Conservation (phyloP, 2,113 vertebrate species). For the Thomomys bottae region DNA sequence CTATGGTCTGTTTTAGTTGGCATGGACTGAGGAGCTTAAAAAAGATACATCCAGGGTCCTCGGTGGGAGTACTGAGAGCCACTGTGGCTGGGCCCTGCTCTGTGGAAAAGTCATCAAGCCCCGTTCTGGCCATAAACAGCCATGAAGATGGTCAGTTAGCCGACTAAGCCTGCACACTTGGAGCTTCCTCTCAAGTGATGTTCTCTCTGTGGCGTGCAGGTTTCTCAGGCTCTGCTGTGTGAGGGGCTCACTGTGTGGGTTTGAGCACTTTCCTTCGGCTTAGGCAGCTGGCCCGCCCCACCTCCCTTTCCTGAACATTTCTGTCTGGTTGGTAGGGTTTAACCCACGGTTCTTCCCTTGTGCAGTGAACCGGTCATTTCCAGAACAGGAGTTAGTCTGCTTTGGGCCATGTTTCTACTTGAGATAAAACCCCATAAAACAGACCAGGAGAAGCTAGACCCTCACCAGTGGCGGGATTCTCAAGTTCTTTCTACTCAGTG, state of each 20-base stretch:
- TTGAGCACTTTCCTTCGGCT: background rate
- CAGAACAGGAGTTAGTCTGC: background rate
- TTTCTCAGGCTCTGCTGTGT: background rate
- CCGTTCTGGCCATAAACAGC: conserved; percentile 34
- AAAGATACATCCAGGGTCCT: background rate
- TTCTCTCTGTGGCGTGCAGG: background rate
- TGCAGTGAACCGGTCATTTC: conserved; percentile 12
- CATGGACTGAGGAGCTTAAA: background rate
- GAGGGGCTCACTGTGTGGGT: background rate
- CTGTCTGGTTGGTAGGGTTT: background rate
- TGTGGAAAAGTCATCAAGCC: conserved; percentile 4
- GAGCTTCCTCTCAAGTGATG: background rate
- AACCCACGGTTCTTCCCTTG: background rate
- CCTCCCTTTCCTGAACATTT: background rate
- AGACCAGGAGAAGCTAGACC: background rate
- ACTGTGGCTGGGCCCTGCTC: background rate
- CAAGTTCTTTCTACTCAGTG: background rate
- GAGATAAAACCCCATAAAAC: background rate
- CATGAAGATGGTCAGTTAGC: conserved; percentile 31
- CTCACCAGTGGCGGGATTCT: background rate
- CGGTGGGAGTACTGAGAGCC: background rate
- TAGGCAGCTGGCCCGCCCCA: background rate
- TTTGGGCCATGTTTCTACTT: background rate
- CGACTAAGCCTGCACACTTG: conserved; percentile 24
- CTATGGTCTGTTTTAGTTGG: too few relatives aligned